Percentiles rank a stretch among this genome's conserved stretches.
Evolutionary conservation across 2,888 invertebrate genomes (phyloP).

Genomic region (Scaptodrosophila latifasciaeformis): DNA sequence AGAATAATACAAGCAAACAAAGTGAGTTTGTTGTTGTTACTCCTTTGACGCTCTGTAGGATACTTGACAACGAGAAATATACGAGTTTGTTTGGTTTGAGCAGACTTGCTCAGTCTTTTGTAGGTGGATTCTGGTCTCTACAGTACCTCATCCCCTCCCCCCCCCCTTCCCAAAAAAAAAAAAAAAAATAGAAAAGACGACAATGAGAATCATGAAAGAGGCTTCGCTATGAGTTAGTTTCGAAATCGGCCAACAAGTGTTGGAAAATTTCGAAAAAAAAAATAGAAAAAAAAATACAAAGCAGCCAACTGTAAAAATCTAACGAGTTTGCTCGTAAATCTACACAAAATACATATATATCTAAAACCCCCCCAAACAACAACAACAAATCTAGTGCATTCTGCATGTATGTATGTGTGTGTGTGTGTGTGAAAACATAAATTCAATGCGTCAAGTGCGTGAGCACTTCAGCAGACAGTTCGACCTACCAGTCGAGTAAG

Average conservation of each 20-base stretch:
- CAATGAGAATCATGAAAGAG: background rate
- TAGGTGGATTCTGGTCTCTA: too few species aligned
- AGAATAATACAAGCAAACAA: conserved; percentile 12
- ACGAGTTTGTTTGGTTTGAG: conserved; percentile 30
- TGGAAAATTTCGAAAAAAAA: background rate
- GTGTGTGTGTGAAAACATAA: conserved; percentile 30
- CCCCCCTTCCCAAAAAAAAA: too few species aligned
- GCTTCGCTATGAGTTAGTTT: conserved; percentile 1
- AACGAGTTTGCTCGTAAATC: conserved; percentile 34
- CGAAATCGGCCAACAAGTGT: too few species aligned
- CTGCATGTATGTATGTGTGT: conserved; percentile 5
- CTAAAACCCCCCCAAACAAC: too few species aligned
- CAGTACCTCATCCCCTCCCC: too few species aligned
- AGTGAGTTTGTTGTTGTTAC: conserved; percentile 5
- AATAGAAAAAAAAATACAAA: conserved; percentile 15
- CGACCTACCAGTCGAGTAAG: too few species aligned
- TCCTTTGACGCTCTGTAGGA: conserved; percentile 41
- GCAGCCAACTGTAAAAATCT: conserved; percentile 33
- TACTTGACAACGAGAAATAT: conserved; percentile 43
- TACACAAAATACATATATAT: conserved; percentile 1
- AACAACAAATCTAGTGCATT: conserved; percentile 11
- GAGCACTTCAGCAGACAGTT: too few species aligned
- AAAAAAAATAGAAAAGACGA: background rate
- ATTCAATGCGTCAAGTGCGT: conserved; percentile 43
- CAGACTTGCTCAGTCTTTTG: too few species aligned